Base-by-base conservation (phyloP, 2,797 vertebrate species). In the Phaenicophaeus curvirostris region DNA sequence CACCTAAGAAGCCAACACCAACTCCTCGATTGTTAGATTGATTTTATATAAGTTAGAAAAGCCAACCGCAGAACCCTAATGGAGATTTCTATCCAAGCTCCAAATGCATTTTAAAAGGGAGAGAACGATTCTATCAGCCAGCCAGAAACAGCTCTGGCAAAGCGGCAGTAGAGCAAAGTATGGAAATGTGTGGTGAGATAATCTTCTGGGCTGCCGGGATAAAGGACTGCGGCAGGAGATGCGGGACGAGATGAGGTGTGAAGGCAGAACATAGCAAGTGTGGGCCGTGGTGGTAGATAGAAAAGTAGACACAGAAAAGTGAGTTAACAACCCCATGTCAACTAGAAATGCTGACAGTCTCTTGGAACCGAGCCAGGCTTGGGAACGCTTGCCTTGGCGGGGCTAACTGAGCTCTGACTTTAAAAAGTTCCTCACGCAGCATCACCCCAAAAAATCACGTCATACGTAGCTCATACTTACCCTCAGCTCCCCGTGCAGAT, bases 321-420 rank as follows among this genome's bases (percentile, higher is more conserved):
- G 95, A 96, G 88, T 92, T 96, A 91, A 66, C 94, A 95, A 63
- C 83, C 88, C 83, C 80, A 69, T 33, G 41, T 79, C 93, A 95
- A 94, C 81, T 3, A 77, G 92, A 68, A 80, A 95, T 17, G 78
- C 39, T 93, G 94, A 55, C 96, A 89, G 88, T 4, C 94, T 54
- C 72, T 85, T 94, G 96, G 88, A 90, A 5, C 78, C 25, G 59
- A 89, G 95, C 95, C 96, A 96, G 78, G 41, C 48, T 28, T 90
- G 93, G 76, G 59, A 95, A 87, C 0, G 1, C 69, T 93, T 27
- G 0, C 63, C 1, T 4, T 90, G 90, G 80, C 85, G 50, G 74
- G 95, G 83, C 77, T 93, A 58, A 54, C 77, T 91, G 31, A 39
- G 57, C 63, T 86, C 80, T 88, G 85, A 55, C 72, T 94, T 15